Conservation (phyloP, 2,888 invertebrate species). For the Boloria selene region DNA sequence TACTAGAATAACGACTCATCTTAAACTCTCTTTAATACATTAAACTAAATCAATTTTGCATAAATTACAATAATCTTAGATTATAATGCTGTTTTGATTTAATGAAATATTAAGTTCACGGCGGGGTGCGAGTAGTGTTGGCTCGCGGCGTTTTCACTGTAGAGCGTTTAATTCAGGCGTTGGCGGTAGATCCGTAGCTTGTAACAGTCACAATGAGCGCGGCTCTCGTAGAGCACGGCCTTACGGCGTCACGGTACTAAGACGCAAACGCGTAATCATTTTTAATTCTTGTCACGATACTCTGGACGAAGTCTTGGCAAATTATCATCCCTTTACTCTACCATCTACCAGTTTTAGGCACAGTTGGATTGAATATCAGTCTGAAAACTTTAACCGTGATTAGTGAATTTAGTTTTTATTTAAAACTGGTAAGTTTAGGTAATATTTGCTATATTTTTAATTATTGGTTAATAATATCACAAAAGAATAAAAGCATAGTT, state of each 20-base stretch:
- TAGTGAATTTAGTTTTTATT: slow-evolving; percentile 14
- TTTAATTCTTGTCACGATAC: slow-evolving; percentile 52
- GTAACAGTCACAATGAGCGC: slow-evolving; percentile 58
- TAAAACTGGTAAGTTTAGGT: slow-evolving; percentile 18
- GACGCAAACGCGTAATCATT: slow-evolving; percentile 49
- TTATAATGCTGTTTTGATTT: neutral
- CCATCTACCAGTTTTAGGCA: slow-evolving; percentile 39
- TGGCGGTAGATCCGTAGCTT: slow-evolving; percentile 13
- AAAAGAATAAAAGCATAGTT: too few relatives aligned
- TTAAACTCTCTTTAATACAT: too few relatives aligned
- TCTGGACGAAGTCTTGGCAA: slow-evolving; percentile 54
- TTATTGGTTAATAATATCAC: too few relatives aligned
- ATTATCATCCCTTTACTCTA: slow-evolving; percentile 51
- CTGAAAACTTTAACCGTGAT: neutral
- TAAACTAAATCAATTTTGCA: too few relatives aligned
- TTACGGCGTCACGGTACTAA: slow-evolving; percentile 40
- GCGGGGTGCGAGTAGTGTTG: slow-evolving; percentile 14
- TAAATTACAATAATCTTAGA: neutral
- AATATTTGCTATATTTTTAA: too few relatives aligned
- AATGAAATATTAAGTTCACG: slow-evolving; percentile 4
- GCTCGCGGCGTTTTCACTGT: slow-evolving; percentile 22
- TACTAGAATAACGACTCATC: too few relatives aligned
- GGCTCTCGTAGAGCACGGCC: slow-evolving; percentile 58
- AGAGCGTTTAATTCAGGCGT: slow-evolving; percentile 20
- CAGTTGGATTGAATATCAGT: slow-evolving; percentile 8